Base-by-base conservation (phyloP, 2,113 vertebrate genomes). In the Platysternon megacephalum region DNA sequence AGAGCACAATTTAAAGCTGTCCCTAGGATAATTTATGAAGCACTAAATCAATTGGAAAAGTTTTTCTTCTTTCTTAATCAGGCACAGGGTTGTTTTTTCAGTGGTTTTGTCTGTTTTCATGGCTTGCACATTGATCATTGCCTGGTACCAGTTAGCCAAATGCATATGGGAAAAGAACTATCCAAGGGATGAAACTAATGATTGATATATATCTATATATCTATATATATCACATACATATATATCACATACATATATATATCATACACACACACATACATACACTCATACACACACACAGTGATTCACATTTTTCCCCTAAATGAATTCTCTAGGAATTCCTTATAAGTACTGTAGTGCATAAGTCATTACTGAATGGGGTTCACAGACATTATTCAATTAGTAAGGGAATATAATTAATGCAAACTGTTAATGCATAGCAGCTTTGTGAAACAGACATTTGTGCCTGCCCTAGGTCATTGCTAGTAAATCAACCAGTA, bases 1-100 rank as follows among this genome's bases (percentile, higher is more conserved):
- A 98, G 94, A 98, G 72, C 95, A 97, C 95, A 98, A 98, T 97
- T 98, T 97, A 97, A 97, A 98, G 91, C 95, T 98, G 97, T 98
- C 98, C 98, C 96, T 96, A 97, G 96, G 96, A 97, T 98, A 97
- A 97, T 98, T 97, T 96, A 97, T 97, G 93, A 98, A 98, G 93
- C 93, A 98, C 95, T 98, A 95, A 96, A 97, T 98, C 93, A 98
- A 93, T 97, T 89, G 84, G 79, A 93, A 96, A 98, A 97, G 91
- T 93, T 97, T 93, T 95, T 68, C 53, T 90, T 93, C 93, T 96
- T 95, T 96, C 92, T 93, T 92, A 95, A 97, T 97, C 95, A 97
- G 88, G 76, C 88, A 96, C 88, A 96, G 91, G 91, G 90, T 91
- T 95, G 82, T 95, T 98, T 95, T 97, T 97, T 95, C 97, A 96